Conservation (phyloP, 2,113 vertebrate genomes). For the Cacatua alba region DNA sequence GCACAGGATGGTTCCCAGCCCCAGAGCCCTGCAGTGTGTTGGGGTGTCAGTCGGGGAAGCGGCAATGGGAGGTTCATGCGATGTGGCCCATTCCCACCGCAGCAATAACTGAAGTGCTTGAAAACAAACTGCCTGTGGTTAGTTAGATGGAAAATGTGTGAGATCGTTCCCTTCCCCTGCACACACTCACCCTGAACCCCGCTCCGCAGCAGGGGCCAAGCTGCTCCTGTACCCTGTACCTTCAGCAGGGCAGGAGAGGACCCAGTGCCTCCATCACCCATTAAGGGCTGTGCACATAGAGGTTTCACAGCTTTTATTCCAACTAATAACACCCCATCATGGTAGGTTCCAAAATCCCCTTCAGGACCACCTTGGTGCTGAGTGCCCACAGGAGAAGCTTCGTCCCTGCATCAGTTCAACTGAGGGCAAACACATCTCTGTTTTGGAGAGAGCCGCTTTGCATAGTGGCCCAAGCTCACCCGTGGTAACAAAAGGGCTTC, state of each 20-base stretch:
- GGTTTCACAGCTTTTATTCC: accelerated
- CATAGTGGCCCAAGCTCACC: not conserved
- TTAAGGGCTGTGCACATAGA: not conserved
- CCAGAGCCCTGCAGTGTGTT: accelerated
- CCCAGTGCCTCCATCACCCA: not conserved
- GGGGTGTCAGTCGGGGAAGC: not conserved
- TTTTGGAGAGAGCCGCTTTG: not conserved
- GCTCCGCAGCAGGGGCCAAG: not conserved
- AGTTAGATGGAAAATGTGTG: not conserved
- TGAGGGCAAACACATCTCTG: not conserved
- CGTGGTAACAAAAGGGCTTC: not conserved
- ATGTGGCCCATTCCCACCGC: not conserved
- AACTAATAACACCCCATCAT: accelerated
- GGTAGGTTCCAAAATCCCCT: not conserved
- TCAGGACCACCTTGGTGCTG: not conserved
- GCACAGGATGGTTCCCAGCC: not conserved
- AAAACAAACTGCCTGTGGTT: constrained; percentile 40
- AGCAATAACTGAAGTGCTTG: not conserved
- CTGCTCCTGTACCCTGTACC: not conserved
- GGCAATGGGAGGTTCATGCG: accelerated
- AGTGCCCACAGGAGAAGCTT: not conserved
- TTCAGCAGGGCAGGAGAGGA: not conserved
- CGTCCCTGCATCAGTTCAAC: not conserved
- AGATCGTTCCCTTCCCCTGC: not conserved
- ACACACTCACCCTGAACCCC: not conserved